Percentiles rank a stretch among this genome's conserved stretches.
These are phyloP conservation scores for Tychaedon coryphoeus DNA, from an alignment of 2,113 vertebrate species.

Conservation along the genomic window DNA sequence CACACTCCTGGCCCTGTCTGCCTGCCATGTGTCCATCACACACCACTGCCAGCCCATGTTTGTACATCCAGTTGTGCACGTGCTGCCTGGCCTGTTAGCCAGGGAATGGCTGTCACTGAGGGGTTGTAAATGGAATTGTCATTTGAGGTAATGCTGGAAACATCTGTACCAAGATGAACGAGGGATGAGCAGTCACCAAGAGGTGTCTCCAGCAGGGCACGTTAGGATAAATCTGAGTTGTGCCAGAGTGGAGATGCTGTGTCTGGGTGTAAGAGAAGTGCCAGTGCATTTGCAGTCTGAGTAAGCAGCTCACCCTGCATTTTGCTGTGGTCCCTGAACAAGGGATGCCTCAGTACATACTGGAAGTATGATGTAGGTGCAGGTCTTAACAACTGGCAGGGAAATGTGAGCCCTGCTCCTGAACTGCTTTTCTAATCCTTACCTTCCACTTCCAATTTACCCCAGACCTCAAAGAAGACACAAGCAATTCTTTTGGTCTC, in stretches of 20 bases:
- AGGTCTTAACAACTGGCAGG: neutral
- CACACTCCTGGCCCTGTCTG: neutral
- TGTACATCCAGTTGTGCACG: accelerated
- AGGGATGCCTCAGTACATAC: neutral
- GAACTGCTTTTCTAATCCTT: neutral
- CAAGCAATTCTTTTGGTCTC: neutral
- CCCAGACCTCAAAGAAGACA: neutral
- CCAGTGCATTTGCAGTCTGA: neutral
- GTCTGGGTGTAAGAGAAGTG: neutral
- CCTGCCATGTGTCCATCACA: accelerated
- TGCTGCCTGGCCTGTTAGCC: neutral
- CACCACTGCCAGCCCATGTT: neutral
- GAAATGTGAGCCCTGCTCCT: neutral
- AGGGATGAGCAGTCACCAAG: neutral
- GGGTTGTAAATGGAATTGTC: neutral
- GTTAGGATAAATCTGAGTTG: neutral
- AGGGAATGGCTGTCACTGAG: neutral
- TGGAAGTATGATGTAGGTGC: neutral
- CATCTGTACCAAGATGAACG: neutral
- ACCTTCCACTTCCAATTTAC: neutral
- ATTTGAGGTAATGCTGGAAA: neutral
- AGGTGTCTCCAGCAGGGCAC: neutral
- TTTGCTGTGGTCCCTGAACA: neutral
- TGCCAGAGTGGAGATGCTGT: neutral
- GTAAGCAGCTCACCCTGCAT: neutral